Evolutionary conservation across 2,888 invertebrate species (phyloP).

Genomic region (Tenthredo mesomela): DNA sequence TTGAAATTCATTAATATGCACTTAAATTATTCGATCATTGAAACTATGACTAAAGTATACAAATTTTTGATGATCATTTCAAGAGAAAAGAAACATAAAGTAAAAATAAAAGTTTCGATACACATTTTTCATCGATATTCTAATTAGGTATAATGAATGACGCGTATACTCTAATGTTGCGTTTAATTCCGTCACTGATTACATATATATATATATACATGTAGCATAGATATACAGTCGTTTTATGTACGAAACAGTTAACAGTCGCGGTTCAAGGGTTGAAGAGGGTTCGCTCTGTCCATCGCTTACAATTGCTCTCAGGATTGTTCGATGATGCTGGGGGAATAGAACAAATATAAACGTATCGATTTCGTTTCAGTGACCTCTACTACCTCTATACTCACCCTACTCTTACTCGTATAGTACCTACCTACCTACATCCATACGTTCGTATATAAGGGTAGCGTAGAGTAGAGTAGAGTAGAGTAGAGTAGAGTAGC

Average conservation of each 20-base stretch:
- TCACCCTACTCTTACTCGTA: not conserved
- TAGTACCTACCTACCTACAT: not conserved
- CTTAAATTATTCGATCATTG: too few relatives aligned
- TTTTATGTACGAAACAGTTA: constrained; percentile 17
- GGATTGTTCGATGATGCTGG: constrained; percentile 49
- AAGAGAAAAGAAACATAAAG: not conserved
- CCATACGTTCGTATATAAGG: not conserved
- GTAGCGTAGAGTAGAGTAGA: constrained; percentile 2
- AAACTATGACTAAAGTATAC: too few relatives aligned
- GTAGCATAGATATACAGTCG: not conserved
- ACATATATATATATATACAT: not conserved
- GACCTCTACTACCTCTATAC: constrained; percentile 18
- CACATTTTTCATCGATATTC: not conserved
- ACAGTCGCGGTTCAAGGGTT: constrained; percentile 40
- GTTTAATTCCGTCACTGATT: not conserved
- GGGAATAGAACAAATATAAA: constrained; percentile 48
- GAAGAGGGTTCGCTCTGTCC: constrained; percentile 37
- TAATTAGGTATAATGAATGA: not conserved
- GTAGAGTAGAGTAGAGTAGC: constrained; percentile 12
- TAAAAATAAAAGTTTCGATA: not conserved
- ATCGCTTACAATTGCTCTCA: constrained; percentile 47
- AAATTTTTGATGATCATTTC: too few relatives aligned
- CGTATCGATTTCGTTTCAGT: constrained; percentile 48
- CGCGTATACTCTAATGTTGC: not conserved
- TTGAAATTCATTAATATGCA: too few relatives aligned